These are phyloP conservation scores for Agonum fuliginosum DNA, from an alignment of 2,888 invertebrate genomes.

Conservation along the genomic window DNA sequence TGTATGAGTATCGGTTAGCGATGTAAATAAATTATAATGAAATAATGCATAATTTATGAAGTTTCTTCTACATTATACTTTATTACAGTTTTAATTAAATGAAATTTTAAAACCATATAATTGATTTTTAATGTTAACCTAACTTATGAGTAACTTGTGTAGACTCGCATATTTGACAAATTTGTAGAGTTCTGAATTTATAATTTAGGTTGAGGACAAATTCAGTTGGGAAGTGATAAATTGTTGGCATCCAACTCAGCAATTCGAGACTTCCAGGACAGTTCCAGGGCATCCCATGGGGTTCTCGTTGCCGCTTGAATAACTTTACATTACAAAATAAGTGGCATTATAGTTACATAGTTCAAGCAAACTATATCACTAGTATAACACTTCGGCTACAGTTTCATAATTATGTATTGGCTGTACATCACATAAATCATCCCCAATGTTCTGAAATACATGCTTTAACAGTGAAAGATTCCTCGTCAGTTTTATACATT, in stretches of 20 bases:
- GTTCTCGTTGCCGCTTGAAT: neutral
- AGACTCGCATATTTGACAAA: neutral
- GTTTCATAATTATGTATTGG: neutral
- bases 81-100: too few species aligned
- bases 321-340: constrained; percentile 2
- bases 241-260: neutral
- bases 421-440: too few species aligned
- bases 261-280: neutral
- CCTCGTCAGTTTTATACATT: neutral
- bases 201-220: neutral
- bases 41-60: neutral
- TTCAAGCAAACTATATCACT: neutral
- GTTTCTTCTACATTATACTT: too few species aligned
- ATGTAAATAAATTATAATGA: neutral
- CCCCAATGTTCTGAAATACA: too few species aligned
- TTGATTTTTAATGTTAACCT: too few species aligned
- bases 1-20: neutral
- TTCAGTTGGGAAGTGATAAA: neutral
- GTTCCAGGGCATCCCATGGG: neutral
- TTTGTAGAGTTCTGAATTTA: neutral
- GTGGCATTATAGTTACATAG: constrained; percentile 3
- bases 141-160: neutral
- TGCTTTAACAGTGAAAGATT: too few species aligned
- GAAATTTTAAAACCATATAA: too few species aligned
- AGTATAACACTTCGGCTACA: too few species aligned